Base-by-base conservation (phyloP, 2,888 invertebrate species). In the Tribolium freemani region DNA sequence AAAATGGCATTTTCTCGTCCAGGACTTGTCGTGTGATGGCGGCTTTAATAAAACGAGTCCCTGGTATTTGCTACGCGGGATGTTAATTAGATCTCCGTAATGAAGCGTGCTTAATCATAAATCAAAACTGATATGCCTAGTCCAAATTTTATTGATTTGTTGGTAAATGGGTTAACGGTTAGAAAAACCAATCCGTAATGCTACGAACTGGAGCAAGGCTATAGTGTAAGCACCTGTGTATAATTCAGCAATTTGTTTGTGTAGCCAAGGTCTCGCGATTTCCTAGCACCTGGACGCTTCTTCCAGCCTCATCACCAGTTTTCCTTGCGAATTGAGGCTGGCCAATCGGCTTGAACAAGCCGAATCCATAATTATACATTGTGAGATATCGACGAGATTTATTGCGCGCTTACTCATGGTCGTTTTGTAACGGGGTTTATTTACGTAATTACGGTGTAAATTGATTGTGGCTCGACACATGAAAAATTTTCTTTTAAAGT, bases 1-100 rank as follows among this genome's bases (percentile, higher is more conserved):
- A 67, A 67, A 67, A 67, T 46, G 67, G 67, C 48, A n/a, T 54
- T 46, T 56, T 53, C 66, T 53, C 1, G 51, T 51, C 50, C 13
- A 10, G 13, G n/a, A 58, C 20, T 45, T 30, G 51, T 58, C 50
- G 60, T 11, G 60, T 46, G 61, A 61, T 48, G 50, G 61, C 48
- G 66, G 66, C 46, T 66, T 53, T 26, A 54, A 66, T 66, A 54
- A 66, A 66, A 53, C 51, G 51, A 38, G 31, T 61, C 50, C 6
- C 13, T 9, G 58, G 45, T 13, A 58, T 45, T 21, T 26, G 56
- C 38, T 8, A 1, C 38, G 56, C 38, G 31, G 10, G n/a, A 38
- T 9, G 38, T 38, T 60, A 60, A 60, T 60, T 60, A 60, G 11
- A 31, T 9, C 31, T 38, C 31, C n/a, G n/a, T n/a, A n/a, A n/a